phyloP scores from a whole-genome alignment of 2,888 invertebrate genomes.

The Alviniconcha strummeri region DNA sequence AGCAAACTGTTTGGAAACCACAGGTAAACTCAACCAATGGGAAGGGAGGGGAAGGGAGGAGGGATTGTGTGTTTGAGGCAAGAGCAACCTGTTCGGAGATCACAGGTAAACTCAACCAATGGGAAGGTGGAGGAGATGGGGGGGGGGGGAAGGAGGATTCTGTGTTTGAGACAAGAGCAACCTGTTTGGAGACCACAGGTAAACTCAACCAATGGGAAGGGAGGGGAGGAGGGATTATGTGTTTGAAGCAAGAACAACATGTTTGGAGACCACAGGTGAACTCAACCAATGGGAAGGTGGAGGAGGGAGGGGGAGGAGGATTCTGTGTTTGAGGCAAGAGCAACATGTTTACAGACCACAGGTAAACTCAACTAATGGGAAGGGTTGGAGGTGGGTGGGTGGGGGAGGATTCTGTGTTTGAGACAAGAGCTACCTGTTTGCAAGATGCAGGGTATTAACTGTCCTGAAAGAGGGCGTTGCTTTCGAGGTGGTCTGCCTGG shows the following conservation, averaged over 20 bases:
- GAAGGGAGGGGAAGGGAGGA: neutral
- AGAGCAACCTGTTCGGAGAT: slow-evolving; percentile 73
- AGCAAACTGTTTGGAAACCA: slow-evolving; percentile 74
- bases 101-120: slow-evolving; percentile 80
- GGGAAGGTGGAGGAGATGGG: neutral
- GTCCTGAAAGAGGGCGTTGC: too few species aligned
- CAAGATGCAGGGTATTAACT: too few species aligned
- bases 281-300: neutral
- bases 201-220: slow-evolving; percentile 69
- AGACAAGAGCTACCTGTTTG: too few species aligned
- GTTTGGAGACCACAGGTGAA: slow-evolving; percentile 83
- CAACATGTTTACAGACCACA: slow-evolving; percentile 78
- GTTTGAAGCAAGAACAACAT: neutral
- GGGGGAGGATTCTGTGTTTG: neutral
- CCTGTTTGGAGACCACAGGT: slow-evolving; percentile 81
- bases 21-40: slow-evolving; percentile 79
- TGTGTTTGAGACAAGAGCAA: neutral
- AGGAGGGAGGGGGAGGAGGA: neutral
- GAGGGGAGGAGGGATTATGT: neutral
- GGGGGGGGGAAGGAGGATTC: too few species aligned
- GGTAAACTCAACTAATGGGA: slow-evolving; percentile 77
- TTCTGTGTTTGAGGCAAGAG: neutral
- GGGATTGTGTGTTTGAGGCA: neutral
- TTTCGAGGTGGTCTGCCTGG: too few species aligned
- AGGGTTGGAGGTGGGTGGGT: neutral